These are phyloP conservation scores for Apis florea DNA, from an alignment of 1,140 invertebrate genomes.

Conservation along the genomic window DNA sequence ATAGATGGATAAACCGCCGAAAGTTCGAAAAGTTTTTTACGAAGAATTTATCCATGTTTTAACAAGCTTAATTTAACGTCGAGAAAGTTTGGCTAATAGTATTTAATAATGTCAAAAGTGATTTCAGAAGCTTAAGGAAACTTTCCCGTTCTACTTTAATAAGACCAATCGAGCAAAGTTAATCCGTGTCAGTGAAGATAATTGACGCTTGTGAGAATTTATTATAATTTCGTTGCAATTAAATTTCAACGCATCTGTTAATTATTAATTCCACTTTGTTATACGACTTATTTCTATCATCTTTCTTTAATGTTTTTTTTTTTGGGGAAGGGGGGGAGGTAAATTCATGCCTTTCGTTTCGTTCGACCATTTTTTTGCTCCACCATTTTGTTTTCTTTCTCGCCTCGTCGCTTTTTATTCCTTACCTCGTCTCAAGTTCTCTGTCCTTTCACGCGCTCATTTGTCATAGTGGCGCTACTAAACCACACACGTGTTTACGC, in stretches of 20 bases:
- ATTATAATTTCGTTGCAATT: not conserved
- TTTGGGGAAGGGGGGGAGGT: rapidly evolving
- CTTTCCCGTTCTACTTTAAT: not conserved
- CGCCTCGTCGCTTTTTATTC: not conserved
- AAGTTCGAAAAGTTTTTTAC: not conserved
- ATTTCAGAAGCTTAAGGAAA: not conserved
- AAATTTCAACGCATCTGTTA: not conserved
- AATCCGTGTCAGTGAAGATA: not conserved
- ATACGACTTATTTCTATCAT: not conserved
- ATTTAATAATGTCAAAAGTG: not conserved
- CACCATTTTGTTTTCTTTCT: not conserved
- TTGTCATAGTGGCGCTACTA: not conserved
- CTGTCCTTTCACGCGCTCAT: not conserved
- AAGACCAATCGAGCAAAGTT: not conserved
- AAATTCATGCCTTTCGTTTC: not conserved
- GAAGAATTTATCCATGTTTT: not conserved
- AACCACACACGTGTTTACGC: not conserved
- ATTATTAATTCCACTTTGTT: not conserved
- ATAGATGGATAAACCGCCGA: not conserved
- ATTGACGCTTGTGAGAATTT: not conserved
- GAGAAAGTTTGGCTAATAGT: not conserved
- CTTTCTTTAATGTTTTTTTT: not conserved
- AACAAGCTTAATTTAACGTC: not conserved
- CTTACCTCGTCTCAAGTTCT: not conserved
- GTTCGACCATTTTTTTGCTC: not conserved